Evolutionary conservation across 2,113 vertebrate species (phyloP), one percentile per base, ranked within the genome.

Genomic region (Paramormyrops kingsleyae): DNA sequence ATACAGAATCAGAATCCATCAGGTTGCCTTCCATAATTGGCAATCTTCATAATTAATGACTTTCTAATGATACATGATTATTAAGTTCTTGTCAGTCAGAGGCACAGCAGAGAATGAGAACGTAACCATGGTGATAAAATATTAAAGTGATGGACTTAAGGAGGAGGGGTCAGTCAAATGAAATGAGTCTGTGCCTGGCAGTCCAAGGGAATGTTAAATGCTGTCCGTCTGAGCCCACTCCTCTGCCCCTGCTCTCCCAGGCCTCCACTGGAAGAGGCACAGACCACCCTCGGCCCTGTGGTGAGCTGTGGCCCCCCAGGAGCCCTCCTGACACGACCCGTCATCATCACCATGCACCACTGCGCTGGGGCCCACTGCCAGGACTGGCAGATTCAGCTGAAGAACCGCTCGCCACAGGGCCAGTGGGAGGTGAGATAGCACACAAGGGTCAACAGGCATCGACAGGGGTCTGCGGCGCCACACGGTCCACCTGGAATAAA

Each of bases 331-430:
- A 99, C 97, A 56, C 95, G 98, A 27, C 98, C 98, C 0, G 94
- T 97, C 83, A 96, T 99, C 92, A 92, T 99, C 90, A 98, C 97
- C 86, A 96, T 99, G 94, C 97, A 97, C 93, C 98, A 99, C 94
- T 98, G 98, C 0, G 96, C 97, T 3, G 97, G 98, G 66, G 96
- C 97, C 0, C 96, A 95, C 89, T 96, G 96, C 0, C 97, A 99
- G 42, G 97, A 99, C 93, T 99, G 98, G 98, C 96, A 97, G 92
- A 97, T 98, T 88, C 97, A 98, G 94, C 96, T 99, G 89, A 98
- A 97, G 94, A 97, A 96, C 91, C 97, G 97, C 88, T 92, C 96
- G 83, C 90, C 94, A 24, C 97, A 98, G 93, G 97, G 97, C 31
- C 96, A 95, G 0, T 99, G 98, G 98, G 97, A 99, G 97, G 98